Conservation (phyloP, 2,888 invertebrate genomes). For the Lycophotia porphyrea region DNA sequence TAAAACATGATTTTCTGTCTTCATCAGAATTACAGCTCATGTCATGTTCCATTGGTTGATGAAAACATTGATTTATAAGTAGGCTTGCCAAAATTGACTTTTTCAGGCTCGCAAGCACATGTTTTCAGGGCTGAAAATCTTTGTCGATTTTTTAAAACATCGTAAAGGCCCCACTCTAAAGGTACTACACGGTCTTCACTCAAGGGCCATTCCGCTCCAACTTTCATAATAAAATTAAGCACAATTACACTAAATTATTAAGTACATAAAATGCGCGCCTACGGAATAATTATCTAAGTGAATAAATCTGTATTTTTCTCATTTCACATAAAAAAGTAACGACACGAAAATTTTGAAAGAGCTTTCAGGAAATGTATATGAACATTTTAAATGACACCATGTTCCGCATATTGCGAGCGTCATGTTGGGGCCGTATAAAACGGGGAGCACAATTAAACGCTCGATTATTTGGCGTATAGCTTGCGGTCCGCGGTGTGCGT, state of each 20-base stretch:
- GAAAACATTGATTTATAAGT: neutral
- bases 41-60: neutral
- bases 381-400: slow-evolving; percentile 48
- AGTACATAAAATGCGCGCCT: slow-evolving; percentile 52
- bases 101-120: neutral
- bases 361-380: slow-evolving; percentile 40
- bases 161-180: neutral
- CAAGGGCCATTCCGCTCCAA: slow-evolving; percentile 21
- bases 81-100: too few relatives aligned
- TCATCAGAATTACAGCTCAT: neutral
- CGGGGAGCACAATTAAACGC: slow-evolving; percentile 60
- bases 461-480: slow-evolving; percentile 61
- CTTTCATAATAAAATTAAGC: slow-evolving; percentile 37
- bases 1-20: neutral
- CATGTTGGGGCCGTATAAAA: slow-evolving; percentile 37
- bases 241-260: slow-evolving; percentile 37
- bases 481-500: slow-evolving; percentile 57
- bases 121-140: neutral
- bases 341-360: slow-evolving; percentile 31
- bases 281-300: slow-evolving; percentile 50
- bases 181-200: slow-evolving; percentile 10
- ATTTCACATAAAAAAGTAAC: slow-evolving; percentile 39
- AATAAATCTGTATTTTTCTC: slow-evolving; percentile 57
- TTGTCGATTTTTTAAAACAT: neutral
- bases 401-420: slow-evolving; percentile 31